phyloP scores from a whole-genome alignment of 23 tunicate genomes.

The Trididemnum clinides region DNA sequence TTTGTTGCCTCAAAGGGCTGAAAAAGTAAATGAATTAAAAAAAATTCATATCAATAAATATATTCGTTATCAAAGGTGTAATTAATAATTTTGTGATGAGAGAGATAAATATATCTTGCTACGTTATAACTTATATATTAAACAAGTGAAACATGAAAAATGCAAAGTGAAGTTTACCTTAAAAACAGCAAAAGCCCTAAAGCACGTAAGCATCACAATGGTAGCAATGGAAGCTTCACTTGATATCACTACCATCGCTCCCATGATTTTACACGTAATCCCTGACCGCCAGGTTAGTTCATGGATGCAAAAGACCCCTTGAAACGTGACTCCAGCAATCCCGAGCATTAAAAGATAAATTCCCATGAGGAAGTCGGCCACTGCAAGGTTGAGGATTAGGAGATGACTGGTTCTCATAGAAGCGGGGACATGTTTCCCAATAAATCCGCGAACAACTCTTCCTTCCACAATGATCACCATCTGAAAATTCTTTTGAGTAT shows the following conservation, averaged over 20 bases:
- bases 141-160: too few relatives aligned
- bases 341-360: conserved; percentile 45
- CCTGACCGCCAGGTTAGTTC: conserved; percentile 30
- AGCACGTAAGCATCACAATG: conserved; percentile 12
- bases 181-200: conserved; percentile 23
- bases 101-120: too few relatives aligned
- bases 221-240: conserved; percentile 64
- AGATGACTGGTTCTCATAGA: conserved; percentile 33
- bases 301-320: conserved; percentile 39
- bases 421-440: not conserved
- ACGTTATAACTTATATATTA: too few relatives aligned
- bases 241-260: conserved; percentile 54
- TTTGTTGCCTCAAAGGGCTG: too few relatives aligned
- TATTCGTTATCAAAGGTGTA: too few relatives aligned
- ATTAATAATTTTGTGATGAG: too few relatives aligned
- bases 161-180: conserved; percentile 23
- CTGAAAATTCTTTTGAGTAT: not conserved
- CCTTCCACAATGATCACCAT: not conserved
- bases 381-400: conserved; percentile 48
- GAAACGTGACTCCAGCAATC: conserved; percentile 9
- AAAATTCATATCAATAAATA: too few relatives aligned
- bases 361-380: conserved; percentile 62
- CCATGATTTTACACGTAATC: conserved; percentile 31
- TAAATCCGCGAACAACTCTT: not conserved
- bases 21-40: too few relatives aligned